A percentile compares a stretch with the other conserved stretches of the same genome.
Evolutionary conservation across 2,888 invertebrate species (phyloP).

Genomic region (Taphrorychus bicolor): DNA sequence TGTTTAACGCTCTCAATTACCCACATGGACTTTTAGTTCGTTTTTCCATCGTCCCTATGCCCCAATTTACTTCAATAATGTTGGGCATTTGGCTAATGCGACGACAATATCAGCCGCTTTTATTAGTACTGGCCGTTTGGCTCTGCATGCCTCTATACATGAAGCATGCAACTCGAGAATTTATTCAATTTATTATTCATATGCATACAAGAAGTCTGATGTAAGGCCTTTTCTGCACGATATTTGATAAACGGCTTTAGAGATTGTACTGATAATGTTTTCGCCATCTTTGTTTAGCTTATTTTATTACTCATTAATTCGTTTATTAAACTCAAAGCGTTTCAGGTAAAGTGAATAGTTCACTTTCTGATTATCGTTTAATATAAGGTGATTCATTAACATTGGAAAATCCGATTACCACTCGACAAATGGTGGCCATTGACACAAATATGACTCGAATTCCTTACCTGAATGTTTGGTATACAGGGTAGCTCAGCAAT

Average conservation of each 20-base stretch:
- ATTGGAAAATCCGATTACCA: too few species aligned
- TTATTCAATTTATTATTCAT: slow-evolving; percentile 12
- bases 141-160: slow-evolving; percentile 34
- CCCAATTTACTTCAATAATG: neutral
- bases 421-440: too few species aligned
- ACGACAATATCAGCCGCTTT: neutral
- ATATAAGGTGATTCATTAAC: too few species aligned
- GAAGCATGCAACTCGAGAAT: slow-evolving; percentile 39
- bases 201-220: slow-evolving; percentile 18
- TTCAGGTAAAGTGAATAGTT: neutral
- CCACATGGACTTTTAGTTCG: neutral
- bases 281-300: slow-evolving; percentile 24
- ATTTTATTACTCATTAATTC: neutral
- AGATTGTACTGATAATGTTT: slow-evolving; percentile 19
- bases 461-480: too few species aligned
- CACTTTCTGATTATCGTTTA: too few species aligned
- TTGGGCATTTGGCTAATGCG: neutral
- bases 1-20: neutral
- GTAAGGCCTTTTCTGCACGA: slow-evolving; percentile 35
- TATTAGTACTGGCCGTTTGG: slow-evolving; percentile 11
- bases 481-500: too few species aligned
- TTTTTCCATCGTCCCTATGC: neutral
- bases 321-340: neutral
- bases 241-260: slow-evolving; percentile 30
- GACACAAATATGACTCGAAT: too few species aligned